A percentile compares a stretch with the other conserved stretches of the same genome.
phyloP scores from a whole-genome alignment of 1,140 invertebrate genomes.

The Yoshiicerus persimilis region DNA sequence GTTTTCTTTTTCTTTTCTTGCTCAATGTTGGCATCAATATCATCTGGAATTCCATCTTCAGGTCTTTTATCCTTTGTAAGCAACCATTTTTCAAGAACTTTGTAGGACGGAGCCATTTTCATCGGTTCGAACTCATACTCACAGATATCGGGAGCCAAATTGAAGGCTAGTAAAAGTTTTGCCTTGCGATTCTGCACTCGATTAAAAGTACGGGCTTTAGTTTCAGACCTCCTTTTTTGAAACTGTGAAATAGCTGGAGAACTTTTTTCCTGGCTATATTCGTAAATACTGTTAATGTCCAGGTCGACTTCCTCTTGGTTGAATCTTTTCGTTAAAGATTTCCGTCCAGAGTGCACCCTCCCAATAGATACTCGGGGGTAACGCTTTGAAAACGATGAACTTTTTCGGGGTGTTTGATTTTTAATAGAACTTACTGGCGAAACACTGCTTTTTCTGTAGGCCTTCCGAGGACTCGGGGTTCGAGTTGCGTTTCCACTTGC shows the following conservation, averaged over 20 bases:
- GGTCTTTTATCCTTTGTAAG: not conserved
- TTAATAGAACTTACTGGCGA: not conserved
- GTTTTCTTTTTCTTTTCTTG: not conserved
- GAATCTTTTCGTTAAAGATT: not conserved
- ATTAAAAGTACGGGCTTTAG: not conserved
- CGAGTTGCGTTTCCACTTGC: not conserved
- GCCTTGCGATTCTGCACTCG: not conserved
- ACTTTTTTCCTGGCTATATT: not conserved
- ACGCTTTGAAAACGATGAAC: not conserved
- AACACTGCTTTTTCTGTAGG: not conserved
- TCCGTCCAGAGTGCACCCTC: not conserved
- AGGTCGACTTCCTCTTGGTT: not conserved
- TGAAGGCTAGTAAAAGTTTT: not conserved
- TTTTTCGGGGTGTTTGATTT: not conserved
- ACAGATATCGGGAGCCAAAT: slow-evolving; percentile 2
- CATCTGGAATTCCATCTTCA: not conserved
- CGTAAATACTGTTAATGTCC: slow-evolving; percentile 31
- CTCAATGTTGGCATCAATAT: not conserved
- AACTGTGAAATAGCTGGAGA: not conserved
- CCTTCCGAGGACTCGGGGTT: not conserved
- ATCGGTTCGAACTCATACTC: slow-evolving; percentile 28
- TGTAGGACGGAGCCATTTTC: slow-evolving; percentile 51
- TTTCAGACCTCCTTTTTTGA: not conserved
- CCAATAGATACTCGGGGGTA: not conserved
- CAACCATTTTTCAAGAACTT: slow-evolving; percentile 50